These are phyloP conservation scores for Xenopus petersii DNA, from an alignment of 2,797 vertebrate genomes.

Conservation along the genomic window DNA sequence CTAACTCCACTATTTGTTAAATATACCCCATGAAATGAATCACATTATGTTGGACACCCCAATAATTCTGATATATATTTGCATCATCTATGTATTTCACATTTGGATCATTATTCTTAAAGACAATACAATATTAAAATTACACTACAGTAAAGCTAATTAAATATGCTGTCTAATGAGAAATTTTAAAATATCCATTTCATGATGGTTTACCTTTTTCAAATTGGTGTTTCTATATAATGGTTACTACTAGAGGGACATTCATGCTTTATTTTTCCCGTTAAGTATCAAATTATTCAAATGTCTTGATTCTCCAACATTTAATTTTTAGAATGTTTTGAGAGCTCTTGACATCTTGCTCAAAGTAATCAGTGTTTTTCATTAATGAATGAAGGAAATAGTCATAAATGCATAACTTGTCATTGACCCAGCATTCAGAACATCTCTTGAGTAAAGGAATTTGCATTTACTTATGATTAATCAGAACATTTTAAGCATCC, in stretches of 20 bases:
- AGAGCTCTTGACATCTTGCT: slow-evolving; percentile 46
- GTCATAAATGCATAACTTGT: slow-evolving; percentile 44
- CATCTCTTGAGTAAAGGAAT: slow-evolving; percentile 37
- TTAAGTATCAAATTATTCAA: slow-evolving; percentile 33
- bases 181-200: too few relatives aligned
- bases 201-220: background rate
- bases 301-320: slow-evolving; percentile 27
- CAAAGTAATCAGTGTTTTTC: slow-evolving; percentile 43
- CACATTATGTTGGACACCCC: too few relatives aligned
- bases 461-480: slow-evolving; percentile 46
- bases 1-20: too few relatives aligned
- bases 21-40: too few relatives aligned
- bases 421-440: slow-evolving; percentile 42
- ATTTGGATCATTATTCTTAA: too few relatives aligned
- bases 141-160: too few relatives aligned
- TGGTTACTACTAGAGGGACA: background rate
- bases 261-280: background rate
- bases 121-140: too few relatives aligned
- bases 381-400: slow-evolving; percentile 33
- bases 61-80: too few relatives aligned
- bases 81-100: too few relatives aligned
- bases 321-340: slow-evolving; percentile 35
- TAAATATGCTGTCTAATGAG: too few relatives aligned
- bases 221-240: background rate
- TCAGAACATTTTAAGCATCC: slow-evolving; percentile 36